Percentiles rank a stretch among this genome's conserved stretches.
phyloP scores from a whole-genome alignment of 2,888 invertebrate species.

The Drosophila trichaetosa region DNA sequence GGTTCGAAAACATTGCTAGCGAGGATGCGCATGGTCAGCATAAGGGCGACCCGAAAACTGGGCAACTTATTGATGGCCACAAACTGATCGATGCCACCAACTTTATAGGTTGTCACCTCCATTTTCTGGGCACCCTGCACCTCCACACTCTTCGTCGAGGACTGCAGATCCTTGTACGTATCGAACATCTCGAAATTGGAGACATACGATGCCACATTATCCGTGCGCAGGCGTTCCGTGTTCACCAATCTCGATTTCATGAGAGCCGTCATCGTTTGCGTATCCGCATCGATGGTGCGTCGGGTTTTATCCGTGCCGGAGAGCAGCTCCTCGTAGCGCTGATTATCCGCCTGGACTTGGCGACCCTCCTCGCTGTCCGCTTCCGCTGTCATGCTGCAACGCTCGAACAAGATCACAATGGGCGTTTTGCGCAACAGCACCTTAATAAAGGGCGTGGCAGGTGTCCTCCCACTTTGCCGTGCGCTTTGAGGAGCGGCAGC shows the following conservation, averaged over 20 bases:
- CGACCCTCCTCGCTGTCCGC: constrained; percentile 87
- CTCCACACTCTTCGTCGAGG: constrained; percentile 75
- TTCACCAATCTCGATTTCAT: constrained; percentile 89
- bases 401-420: constrained; percentile 88
- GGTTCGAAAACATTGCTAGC: constrained; percentile 88
- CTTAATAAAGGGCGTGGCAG: constrained; percentile 86
- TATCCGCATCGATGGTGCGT: constrained; percentile 87
- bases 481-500: constrained; percentile 19
- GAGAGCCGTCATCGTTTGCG: constrained; percentile 88
- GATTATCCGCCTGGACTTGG: constrained; percentile 87
- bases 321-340: constrained; percentile 89
- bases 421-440: constrained; percentile 89
- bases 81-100: constrained; percentile 79
- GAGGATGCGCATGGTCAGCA: constrained; percentile 90
- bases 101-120: constrained; percentile 82
- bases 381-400: constrained; percentile 88
- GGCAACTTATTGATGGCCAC: constrained; percentile 65
- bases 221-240: constrained; percentile 86
- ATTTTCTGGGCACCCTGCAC: constrained; percentile 86
- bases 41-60: constrained; percentile 87
- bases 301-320: constrained; percentile 89
- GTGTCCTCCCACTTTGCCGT: constrained; percentile 28
- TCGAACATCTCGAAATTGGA: constrained; percentile 93
- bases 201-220: constrained; percentile 88
- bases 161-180: constrained; percentile 87